A percentile compares a stretch with the other conserved stretches of the same genome.
Evolutionary conservation across 2,888 invertebrate species (phyloP).

Genomic region (Auanema sp.): DNA sequence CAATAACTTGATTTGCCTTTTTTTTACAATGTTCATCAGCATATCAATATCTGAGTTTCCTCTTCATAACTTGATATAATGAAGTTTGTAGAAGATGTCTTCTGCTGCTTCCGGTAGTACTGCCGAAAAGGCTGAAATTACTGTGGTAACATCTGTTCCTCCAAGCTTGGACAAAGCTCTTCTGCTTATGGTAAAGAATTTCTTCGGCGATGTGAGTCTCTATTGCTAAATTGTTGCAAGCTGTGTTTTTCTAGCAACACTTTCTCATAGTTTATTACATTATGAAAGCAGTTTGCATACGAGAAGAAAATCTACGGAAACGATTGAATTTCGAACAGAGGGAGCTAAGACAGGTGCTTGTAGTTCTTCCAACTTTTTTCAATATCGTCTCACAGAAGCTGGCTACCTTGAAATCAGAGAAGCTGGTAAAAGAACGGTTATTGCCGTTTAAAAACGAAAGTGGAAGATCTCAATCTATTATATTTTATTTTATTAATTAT

Average conservation of each 20-base stretch:
- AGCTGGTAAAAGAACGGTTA: conserved; percentile 60
- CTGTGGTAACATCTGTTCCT: conserved; percentile 39
- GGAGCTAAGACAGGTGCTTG: conserved; percentile 44
- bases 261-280: conserved; percentile 60
- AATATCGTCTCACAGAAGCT: conserved; percentile 25
- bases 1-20: too few relatives aligned
- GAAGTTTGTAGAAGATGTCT: conserved; percentile 13
- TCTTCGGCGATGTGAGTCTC: conserved; percentile 34
- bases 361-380: conserved; percentile 9
- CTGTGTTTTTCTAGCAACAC: conserved; percentile 34
- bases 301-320: conserved; percentile 57
- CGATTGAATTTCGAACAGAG: conserved; percentile 56
- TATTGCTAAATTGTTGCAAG: not conserved
- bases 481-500: conserved; percentile 64
- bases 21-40: too few relatives aligned
- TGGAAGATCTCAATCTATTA: conserved; percentile 32
- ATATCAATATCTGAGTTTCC: too few relatives aligned
- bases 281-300: conserved; percentile 56
- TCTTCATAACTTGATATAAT: too few relatives aligned
- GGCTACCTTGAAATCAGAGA: conserved; percentile 51
- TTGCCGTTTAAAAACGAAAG: conserved; percentile 47
- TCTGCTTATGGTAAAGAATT: conserved; percentile 46
- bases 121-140: conserved; percentile 25
- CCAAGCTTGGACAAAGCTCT: conserved; percentile 34
- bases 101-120: conserved; percentile 14